Evolutionary conservation across 2,888 invertebrate species (phyloP), one percentile per base, ranked within the genome.

Genomic region (Cremastobaeus sp.): DNA sequence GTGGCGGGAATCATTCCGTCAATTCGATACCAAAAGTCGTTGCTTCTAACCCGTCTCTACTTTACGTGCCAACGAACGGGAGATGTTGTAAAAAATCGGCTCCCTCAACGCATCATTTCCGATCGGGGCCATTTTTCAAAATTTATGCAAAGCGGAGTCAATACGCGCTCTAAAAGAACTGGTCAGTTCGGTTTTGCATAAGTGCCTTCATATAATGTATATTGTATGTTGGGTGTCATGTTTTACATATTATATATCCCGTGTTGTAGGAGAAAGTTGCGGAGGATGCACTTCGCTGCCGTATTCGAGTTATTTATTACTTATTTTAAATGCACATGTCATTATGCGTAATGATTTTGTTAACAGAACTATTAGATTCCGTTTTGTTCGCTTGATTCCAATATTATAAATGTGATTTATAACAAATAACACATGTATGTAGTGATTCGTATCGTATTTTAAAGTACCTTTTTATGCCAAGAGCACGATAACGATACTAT

Each of bases 1-100:
- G n/a, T n/a, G n/a, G 81, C 79, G 79, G 78, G 77, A 82, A 80
- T 83, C 81, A 83, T 84, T 83, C 84, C 77, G 78, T 79, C 79
- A 78, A 81, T 82, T 82, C 81, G 83, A 83, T 83, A 85, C 83
- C 83, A 80, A 83, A 57, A 71, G 32, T 65, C 43, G 43, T 43
- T 64, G 50, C 11, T 25, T 55, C 45, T 39, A 59, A 71, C 39
- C 18, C 41, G 47, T 65, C 64, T 59, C 57, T 65, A 65, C 35
- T 65, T 59, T 52, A 65, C 52, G 71, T 50, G 50, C 64, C 59
- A 59, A 54, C 34, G 59, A 65, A 59, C 48, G 71, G 50, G 8
- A 0, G n/a, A 17, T 15, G 8, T 14, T 14, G 32, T 28, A 48
- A 57, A 48, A 52, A 43, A 41, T n/a, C 3, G 34, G 6, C 15